Evolutionary conservation across 2,797 vertebrate species (phyloP), one percentile per base, ranked within the genome.

Genomic region (Gymnodraco acuticeps): DNA sequence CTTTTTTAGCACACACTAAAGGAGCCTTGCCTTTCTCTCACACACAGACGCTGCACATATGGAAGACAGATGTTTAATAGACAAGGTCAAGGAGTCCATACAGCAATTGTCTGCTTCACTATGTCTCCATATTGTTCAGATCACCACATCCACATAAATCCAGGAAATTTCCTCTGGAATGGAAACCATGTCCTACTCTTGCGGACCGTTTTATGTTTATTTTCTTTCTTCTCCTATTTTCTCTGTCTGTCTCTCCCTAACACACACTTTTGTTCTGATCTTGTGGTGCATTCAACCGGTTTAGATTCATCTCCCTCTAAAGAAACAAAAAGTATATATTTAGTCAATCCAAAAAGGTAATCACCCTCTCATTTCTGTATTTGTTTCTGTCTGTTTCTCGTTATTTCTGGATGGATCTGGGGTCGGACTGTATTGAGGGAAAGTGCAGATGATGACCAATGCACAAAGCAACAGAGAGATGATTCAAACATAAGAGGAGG

Each of bases 81-180:
- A 79, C 81, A 68, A 88, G 92, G 92, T 94, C 92, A 88, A 64
- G 31, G 88, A 94, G 94, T 95, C 81, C 92, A 89, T 83, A 47
- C 77, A 80, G 81, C 88, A 87, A 93, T 88, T 87, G 87, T 90
- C 90, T 89, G 79, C 85, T 77, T 79, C 70, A 69, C 73, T 54
- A 60, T 88, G 88, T 87, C 87, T 87, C 71, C 77, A 89, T 82
- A 80, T 84, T 90, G 81, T 85, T 91, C 88, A 81, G 74, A 89
- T 88, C 82, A 69, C 87, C 88, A 78, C 87, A 88, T 92, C 81
- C 89, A 87, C 81, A 85, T 89, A 89, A 94, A 92, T 87, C 92
- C 90, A 86, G 87, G 88, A 93, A 90, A 93, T 93, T 93, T 93
- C 92, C 93, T 93, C 80, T 87, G 92, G 92, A 93, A 93, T 93